A percentile compares a stretch with the other conserved stretches of the same genome.
Evolutionary conservation across 2,113 vertebrate genomes (phyloP).

Genomic region (Barnardius zonarius): DNA sequence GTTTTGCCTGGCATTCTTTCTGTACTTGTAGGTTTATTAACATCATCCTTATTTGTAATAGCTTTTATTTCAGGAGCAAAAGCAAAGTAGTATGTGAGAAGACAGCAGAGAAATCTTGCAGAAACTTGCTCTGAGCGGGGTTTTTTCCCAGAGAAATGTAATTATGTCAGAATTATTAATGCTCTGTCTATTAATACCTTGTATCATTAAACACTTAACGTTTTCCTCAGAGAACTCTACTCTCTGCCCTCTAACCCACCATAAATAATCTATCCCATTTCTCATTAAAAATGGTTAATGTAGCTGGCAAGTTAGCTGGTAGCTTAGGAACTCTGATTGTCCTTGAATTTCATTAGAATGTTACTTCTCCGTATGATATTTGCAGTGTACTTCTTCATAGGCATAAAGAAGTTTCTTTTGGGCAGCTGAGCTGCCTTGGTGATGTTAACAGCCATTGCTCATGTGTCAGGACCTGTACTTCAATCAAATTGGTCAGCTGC

Average conservation of each 20-base stretch:
- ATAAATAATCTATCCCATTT: not conserved
- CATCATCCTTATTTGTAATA: not conserved
- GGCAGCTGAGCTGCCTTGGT: not conserved
- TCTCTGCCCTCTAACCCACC: not conserved
- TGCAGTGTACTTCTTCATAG: not conserved
- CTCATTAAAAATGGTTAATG: not conserved
- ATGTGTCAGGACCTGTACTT: not conserved
- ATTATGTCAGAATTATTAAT: not conserved
- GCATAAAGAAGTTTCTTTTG: not conserved
- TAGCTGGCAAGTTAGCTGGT: not conserved
- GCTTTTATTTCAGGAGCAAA: conserved; percentile 3
- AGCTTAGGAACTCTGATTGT: not conserved
- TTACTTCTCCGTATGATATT: not conserved
- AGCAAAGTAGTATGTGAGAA: not conserved
- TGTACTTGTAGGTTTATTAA: not conserved
- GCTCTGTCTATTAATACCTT: not conserved
- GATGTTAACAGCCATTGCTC: not conserved
- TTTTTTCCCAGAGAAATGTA: not conserved
- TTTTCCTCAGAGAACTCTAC: not conserved
- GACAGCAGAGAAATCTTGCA: not conserved
- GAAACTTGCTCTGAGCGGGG: not conserved
- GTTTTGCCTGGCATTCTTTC: conserved; percentile 16
- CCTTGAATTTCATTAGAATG: not conserved
- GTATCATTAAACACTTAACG: not conserved
- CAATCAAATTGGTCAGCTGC: not conserved